A percentile compares a stretch with the other conserved stretches of the same genome.
These are phyloP conservation scores for Danaus melanippus DNA, from an alignment of 1,140 invertebrate species.

Conservation along the genomic window DNA sequence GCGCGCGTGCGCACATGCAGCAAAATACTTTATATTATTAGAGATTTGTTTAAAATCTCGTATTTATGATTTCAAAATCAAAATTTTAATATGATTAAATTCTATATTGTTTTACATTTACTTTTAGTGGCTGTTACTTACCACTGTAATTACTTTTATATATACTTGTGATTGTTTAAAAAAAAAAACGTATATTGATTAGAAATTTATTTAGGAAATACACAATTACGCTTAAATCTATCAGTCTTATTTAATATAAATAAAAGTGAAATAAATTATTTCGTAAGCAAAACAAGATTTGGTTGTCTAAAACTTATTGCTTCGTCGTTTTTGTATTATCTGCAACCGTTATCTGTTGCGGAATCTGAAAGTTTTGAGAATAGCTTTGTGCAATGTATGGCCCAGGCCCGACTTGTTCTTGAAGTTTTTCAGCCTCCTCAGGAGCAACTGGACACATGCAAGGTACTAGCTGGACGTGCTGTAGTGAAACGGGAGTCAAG, in stretches of 20 bases:
- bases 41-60: background rate
- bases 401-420: constrained; percentile 60
- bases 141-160: too few relatives aligned
- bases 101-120: background rate
- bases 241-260: constrained; percentile 51
- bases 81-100: too few relatives aligned
- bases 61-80: too few relatives aligned
- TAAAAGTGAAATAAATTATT: constrained; percentile 31
- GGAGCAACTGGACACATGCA: constrained; percentile 72
- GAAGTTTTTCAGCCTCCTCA: constrained; percentile 66
- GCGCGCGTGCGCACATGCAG: constrained; percentile 22
- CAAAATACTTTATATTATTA: constrained; percentile 8
- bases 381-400: constrained; percentile 62
- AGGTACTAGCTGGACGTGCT: constrained; percentile 72
- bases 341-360: constrained; percentile 38
- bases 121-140: background rate
- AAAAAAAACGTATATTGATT: background rate
- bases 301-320: constrained; percentile 24
- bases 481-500: constrained; percentile 62
- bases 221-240: constrained; percentile 36
- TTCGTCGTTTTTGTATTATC: constrained; percentile 32
- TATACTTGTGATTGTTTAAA: too few relatives aligned
- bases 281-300: constrained; percentile 17
- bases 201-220: constrained; percentile 36
- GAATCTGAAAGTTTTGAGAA: constrained; percentile 36